Evolutionary conservation across 2,888 invertebrate species (phyloP).

Genomic region (Tethea ocularis): DNA sequence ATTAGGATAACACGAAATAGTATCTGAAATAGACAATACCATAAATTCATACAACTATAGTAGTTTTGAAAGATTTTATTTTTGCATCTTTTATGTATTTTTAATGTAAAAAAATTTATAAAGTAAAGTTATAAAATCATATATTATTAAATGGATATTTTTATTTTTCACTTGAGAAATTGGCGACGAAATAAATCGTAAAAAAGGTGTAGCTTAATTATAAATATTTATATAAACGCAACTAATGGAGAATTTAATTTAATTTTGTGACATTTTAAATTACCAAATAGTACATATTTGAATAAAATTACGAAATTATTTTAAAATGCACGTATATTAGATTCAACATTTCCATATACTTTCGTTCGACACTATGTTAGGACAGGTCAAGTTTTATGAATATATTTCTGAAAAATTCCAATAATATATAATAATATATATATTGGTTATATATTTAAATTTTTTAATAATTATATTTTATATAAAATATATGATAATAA

Average conservation of each 20-base stretch:
- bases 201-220: neutral
- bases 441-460: no score
- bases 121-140: no score
- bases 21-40: neutral
- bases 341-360: neutral
- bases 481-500: no score
- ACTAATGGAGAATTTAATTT: neutral
- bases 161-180: neutral
- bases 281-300: no score
- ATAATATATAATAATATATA: neutral
- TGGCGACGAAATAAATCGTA: neutral
- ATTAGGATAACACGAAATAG: neutral
- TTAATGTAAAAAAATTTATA: no score
- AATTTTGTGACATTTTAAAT: neutral
- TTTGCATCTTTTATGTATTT: no score
- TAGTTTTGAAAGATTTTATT: no score
- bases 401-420: neutral
- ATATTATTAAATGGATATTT: neutral
- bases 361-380: neutral
- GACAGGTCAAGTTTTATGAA: conserved; percentile 7
- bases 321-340: neutral
- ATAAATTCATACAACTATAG: no score
- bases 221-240: neutral
- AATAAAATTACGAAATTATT: neutral
- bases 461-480: no score